Base-by-base conservation (phyloP, 2,113 vertebrate genomes). In the Aldabrachelys gigantea region DNA sequence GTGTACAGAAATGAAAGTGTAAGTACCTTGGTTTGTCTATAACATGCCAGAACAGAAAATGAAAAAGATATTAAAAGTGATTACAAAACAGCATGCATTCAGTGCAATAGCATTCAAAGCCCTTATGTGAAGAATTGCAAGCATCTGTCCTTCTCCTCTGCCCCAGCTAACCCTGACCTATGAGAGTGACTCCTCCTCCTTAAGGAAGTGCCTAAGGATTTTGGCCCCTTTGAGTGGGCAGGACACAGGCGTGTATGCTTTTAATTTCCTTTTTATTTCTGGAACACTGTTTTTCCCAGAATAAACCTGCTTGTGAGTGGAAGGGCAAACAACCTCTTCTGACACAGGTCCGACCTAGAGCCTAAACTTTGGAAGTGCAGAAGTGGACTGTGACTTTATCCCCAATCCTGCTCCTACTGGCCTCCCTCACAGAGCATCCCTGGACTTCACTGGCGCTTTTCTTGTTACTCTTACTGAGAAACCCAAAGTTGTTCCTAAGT, bases 1-100 rank as follows among this genome's bases (percentile, higher is more conserved):
- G 98, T 99, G 96, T 99, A 99, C 98, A 98, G 96, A 97, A 99
- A 99, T 89, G 99, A 99, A 95, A 99, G 98, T 87, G 99, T 99
- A 98, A 99, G 98, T 98, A 91, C 25, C 62, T 91, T 62, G 25
- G 8, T 2, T 10, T 69, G 41, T 17, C 57, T 54, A 12, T 82
- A 89, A 80, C 9, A 21, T 31, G 19, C 27, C 19, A 76, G 78
- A 50, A 29, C 79, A 78, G 59, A 85, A 84, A 94, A 91, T 38
- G 79, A 27, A 90, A 78, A 75, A 87, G 89, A 62, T 57, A 91
- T 29, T 65, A 90, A 69, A 54, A 85, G 47, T 83, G 87, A 19
- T 29, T 44, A 2, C 65, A 16, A 47, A 91, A 79, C 53, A 91
- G 22, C 65, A 65, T 85, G 25, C 87, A 52, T n/a, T 3, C 44